A percentile compares a stretch with the other conserved stretches of the same genome.
These are phyloP conservation scores for Monomorium pharaonis DNA, from an alignment of 1,140 invertebrate genomes.

Conservation along the genomic window DNA sequence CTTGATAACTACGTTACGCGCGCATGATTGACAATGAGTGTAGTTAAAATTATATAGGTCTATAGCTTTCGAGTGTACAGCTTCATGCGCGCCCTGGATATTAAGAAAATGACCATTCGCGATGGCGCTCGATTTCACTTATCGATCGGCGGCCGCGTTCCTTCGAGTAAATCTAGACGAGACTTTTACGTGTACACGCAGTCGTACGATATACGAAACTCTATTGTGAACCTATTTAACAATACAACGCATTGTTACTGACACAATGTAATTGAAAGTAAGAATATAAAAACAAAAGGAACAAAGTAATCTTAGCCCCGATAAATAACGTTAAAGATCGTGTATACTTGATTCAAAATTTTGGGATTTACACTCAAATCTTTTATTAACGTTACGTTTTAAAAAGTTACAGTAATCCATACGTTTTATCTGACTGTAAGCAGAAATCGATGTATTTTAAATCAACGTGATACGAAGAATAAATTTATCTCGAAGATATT, in stretches of 20 bases:
- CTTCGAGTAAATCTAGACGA: constrained; percentile 31
- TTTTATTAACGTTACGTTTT: background rate
- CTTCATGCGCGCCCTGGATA: no score
- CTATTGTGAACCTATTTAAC: constrained; percentile 31
- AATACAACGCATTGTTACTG: background rate
- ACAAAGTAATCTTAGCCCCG: background rate
- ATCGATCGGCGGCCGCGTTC: constrained; percentile 45
- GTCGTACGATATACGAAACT: constrained; percentile 3
- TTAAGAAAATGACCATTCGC: background rate
- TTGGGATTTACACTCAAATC: background rate
- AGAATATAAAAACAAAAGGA: background rate
- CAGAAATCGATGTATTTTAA: background rate
- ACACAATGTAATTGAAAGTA: background rate
- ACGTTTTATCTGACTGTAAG: background rate
- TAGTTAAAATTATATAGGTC: background rate
- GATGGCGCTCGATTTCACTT: constrained; percentile 15
- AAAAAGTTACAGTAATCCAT: no score
- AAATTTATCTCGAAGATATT: background rate
- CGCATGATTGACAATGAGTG: no score
- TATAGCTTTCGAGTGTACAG: background rate
- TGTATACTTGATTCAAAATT: background rate
- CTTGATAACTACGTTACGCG: background rate
- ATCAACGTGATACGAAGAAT: background rate
- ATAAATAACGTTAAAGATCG: background rate
- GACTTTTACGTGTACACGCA: background rate